These are phyloP conservation scores for Tamandua tetradactyla DNA, from an alignment of 2,797 vertebrate genomes.

Conservation along the genomic window DNA sequence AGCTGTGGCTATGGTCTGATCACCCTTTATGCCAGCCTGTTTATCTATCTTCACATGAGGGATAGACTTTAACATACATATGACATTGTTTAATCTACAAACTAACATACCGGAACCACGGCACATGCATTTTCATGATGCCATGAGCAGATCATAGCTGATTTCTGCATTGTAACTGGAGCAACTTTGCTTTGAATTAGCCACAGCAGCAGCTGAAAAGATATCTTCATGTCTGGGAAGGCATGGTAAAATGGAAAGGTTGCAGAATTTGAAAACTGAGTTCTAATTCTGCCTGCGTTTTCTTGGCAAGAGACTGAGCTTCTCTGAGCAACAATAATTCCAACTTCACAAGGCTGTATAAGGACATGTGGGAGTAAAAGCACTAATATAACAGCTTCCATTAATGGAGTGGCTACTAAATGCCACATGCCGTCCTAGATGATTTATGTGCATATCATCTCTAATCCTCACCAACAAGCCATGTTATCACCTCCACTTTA, in stretches of 20 bases:
- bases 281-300: constrained; percentile 9
- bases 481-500: no score
- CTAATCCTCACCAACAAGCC: no score
- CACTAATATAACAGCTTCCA: not conserved
- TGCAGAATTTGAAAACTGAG: not conserved
- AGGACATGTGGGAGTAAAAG: not conserved
- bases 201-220: not conserved
- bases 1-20: not conserved
- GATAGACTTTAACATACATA: not conserved
- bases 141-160: not conserved
- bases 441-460: no score
- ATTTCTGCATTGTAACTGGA: not conserved
- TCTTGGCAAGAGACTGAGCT: not conserved
- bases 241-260: not conserved
- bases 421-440: no score
- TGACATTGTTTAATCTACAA: not conserved
- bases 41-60: not conserved
- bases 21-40: not conserved
- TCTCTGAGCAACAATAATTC: not conserved
- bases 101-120: not conserved
- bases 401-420: no score
- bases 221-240: not conserved
- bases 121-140: not conserved
- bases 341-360: not conserved
- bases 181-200: not conserved